These are phyloP conservation scores for Macquaria australasica DNA, from an alignment of 2,113 vertebrate species.

Conservation along the genomic window DNA sequence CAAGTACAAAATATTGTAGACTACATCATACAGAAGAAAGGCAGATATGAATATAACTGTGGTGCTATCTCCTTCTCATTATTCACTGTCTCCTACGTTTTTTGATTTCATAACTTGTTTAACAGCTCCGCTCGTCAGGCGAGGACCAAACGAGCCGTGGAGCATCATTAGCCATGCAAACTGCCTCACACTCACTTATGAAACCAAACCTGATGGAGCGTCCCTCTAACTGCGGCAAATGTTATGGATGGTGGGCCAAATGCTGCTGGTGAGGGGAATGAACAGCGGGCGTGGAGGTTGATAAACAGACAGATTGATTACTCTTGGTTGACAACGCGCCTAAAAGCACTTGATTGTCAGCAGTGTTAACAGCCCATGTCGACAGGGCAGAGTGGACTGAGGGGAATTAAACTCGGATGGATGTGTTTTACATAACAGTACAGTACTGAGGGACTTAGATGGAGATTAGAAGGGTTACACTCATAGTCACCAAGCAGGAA, in stretches of 20 bases:
- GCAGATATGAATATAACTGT: background rate
- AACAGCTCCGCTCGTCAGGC: background rate
- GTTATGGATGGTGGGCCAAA: conserved; percentile 22
- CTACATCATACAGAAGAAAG: background rate
- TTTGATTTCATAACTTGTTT: background rate
- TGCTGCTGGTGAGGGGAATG: conserved; percentile 3
- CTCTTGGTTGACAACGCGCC: background rate
- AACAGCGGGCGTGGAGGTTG: background rate
- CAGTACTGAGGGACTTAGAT: background rate
- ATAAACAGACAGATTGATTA: conserved; percentile 16
- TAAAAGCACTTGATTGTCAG: conserved; percentile 4
- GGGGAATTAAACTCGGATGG: conserved; percentile 13
- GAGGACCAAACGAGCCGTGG: background rate
- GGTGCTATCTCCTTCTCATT: background rate
- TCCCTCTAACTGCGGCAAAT: background rate
- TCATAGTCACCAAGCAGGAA: background rate
- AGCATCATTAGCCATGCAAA: conserved; percentile 8
- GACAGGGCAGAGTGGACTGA: background rate
- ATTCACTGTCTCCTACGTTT: background rate
- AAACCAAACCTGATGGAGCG: conserved; percentile 31
- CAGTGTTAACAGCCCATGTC: background rate
- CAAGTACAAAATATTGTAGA: background rate
- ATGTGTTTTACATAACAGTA: background rate
- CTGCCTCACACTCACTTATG: background rate
- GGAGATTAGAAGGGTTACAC: conserved; percentile 9